A percentile compares a stretch with the other conserved stretches of the same genome.
phyloP scores from a whole-genome alignment of 2,113 vertebrate species.

The Tinamus guttatus region DNA sequence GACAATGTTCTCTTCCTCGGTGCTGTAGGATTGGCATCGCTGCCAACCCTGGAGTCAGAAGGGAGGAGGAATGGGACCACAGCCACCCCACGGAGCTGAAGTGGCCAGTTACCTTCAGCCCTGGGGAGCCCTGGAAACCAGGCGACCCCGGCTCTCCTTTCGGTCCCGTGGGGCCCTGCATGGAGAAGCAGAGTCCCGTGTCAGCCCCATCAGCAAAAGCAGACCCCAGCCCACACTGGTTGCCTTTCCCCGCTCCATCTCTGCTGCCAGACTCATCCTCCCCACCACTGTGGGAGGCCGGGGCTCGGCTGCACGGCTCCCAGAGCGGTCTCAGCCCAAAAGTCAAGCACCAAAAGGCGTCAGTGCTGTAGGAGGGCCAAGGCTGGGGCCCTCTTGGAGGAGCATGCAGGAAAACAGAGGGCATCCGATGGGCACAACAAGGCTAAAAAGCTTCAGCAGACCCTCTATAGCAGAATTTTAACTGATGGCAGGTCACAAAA shows the following conservation, averaged over 20 bases:
- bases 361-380: neutral
- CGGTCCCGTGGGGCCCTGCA: conserved; percentile 63
- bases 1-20: neutral
- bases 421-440: neutral
- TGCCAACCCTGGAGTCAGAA: rapidly evolving
- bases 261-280: neutral
- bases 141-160: conserved; percentile 68
- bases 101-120: conserved; percentile 67
- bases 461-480: neutral
- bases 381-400: neutral
- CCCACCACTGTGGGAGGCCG: neutral
- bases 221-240: neutral
- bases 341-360: too few relatives aligned
- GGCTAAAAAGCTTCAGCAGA: neutral
- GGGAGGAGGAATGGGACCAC: neutral
- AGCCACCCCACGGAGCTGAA: neutral
- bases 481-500: neutral
- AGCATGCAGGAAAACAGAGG: neutral
- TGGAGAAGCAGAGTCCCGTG: rapidly evolving
- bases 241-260: too few relatives aligned
- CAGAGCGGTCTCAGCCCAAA: neutral
- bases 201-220: neutral
- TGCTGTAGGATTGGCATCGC: neutral
- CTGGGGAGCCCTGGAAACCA: conserved; percentile 61
- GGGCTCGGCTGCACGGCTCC: neutral